Percentiles rank a stretch among this genome's conserved stretches.
These are phyloP conservation scores for Agonum fuliginosum DNA, from an alignment of 2,888 invertebrate species.

Conservation along the genomic window DNA sequence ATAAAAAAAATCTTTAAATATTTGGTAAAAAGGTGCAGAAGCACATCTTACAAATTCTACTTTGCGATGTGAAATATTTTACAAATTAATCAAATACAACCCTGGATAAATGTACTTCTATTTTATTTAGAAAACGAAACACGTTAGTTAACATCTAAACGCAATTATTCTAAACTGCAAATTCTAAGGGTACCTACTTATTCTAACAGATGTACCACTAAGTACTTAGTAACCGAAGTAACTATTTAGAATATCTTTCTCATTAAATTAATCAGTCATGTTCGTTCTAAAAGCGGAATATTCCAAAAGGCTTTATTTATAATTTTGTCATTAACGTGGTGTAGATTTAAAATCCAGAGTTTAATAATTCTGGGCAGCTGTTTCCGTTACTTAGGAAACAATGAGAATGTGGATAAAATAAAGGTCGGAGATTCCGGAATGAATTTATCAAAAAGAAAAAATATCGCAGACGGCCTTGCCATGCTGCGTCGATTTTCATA, in stretches of 20 bases:
- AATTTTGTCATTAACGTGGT: constrained; percentile 19
- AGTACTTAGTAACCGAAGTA: no score
- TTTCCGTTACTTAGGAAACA: constrained; percentile 46
- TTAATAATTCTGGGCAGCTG: constrained; percentile 21
- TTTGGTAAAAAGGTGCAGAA: no score
- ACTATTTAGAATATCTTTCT: no score
- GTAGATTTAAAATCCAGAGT: constrained; percentile 32
- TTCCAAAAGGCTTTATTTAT: constrained; percentile 19
- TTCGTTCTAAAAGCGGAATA: constrained; percentile 3
- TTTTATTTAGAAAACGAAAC: constrained; percentile 2
- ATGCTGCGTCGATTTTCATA: constrained; percentile 30
- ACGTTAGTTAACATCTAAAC: constrained; percentile 3
- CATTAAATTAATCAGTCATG: neutral
- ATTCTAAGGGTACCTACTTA: constrained; percentile 27
- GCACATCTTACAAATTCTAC: no score
- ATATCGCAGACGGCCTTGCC: constrained; percentile 47
- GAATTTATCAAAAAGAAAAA: constrained; percentile 49
- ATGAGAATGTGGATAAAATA: constrained; percentile 27
- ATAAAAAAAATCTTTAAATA: no score
- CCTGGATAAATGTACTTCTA: constrained; percentile 1
- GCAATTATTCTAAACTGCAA: neutral
- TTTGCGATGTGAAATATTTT: neutral
- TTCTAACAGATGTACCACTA: neutral
- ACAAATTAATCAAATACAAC: neutral
- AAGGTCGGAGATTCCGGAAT: constrained; percentile 50